Conservation (phyloP, 2,113 vertebrate genomes). For the Xenopus borealis region DNA sequence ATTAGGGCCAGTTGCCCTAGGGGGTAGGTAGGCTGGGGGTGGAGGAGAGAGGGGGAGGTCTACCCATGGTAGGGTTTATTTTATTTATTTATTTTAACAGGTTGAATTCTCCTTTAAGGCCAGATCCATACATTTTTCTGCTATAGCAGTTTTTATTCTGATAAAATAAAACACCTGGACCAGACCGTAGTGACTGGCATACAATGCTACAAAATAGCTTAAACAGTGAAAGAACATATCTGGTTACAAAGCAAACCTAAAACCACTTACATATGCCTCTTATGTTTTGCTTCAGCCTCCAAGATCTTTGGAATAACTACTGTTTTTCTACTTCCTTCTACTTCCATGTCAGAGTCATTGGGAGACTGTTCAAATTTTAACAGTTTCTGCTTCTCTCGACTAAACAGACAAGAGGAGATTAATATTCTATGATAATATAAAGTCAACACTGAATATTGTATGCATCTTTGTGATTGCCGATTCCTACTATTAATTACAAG, state of each 20-base stretch:
- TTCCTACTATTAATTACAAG: background rate
- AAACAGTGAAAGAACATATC: background rate
- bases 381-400: conserved; percentile 84
- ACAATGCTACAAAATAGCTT: too few species aligned
- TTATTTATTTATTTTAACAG: too few species aligned
- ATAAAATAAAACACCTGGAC: too few species aligned
- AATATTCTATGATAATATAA: background rate
- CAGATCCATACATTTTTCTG: too few species aligned
- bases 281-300: conserved; percentile 79
- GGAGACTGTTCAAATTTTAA: conserved; percentile 69
- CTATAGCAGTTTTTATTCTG: too few species aligned
- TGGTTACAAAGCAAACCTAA: background rate
- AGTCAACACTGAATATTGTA: background rate
- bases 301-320: conserved; percentile 70
- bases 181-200: too few species aligned
- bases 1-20: too few species aligned
- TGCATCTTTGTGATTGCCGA: background rate
- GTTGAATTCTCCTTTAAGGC: too few species aligned
- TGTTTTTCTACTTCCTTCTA: conserved; percentile 65
- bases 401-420: conserved; percentile 49
- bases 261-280: conserved; percentile 75
- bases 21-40: too few species aligned
- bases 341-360: conserved; percentile 64
- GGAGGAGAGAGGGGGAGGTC: too few species aligned
- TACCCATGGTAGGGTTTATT: too few species aligned